Evolutionary conservation across 2,797 vertebrate genomes (phyloP), one percentile per base, ranked within the genome.

Genomic region (Molossus alvarezi): DNA sequence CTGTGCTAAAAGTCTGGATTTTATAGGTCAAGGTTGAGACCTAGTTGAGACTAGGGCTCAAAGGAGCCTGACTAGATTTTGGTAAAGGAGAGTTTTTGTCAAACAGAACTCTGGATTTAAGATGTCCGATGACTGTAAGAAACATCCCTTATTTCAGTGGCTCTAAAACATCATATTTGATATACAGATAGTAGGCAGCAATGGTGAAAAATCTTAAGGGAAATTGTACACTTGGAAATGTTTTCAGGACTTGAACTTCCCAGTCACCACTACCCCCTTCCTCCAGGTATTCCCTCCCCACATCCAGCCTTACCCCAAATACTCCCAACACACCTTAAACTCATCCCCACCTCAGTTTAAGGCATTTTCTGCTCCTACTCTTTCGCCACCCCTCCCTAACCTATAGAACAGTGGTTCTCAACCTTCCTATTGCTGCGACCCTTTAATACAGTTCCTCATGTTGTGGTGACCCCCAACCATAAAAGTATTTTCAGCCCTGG

Each of bases 141-240:
- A 93, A 25, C 12, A 73, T 51, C 23, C 25, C 25, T 86, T 67
- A 62, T 84, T 84, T 80, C 80, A 33, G 11, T 58, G 73, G 45
- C 48, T 84, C n/a, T 51, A 41, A 77, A 65, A 51, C 57, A 53
- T 15, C 77, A 88, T 21, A 37, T 79, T 57, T 72, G 67, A 90
- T 71, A 48, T 65, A 71, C 6, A 67, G 48, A 57, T 53, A 69
- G 53, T 45, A 76, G 27, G 27, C 45, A 64, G 64, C 4, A 62
- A 18, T 79, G 80, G 71, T 48, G 55, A 95, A 77, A 88, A 72
- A 55, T 55, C 60, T 84, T 71, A 88, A 37, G n/a, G 45, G 33
- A 92, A 90, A 67, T 67, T 81, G 29, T 75, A 27, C 60, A 76
- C 37, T 81, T 87, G 33, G 69, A 91, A 90, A 87, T 55, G 88